phyloP scores from a whole-genome alignment of 2,113 vertebrate genomes.

The Cyprinus carpio region DNA sequence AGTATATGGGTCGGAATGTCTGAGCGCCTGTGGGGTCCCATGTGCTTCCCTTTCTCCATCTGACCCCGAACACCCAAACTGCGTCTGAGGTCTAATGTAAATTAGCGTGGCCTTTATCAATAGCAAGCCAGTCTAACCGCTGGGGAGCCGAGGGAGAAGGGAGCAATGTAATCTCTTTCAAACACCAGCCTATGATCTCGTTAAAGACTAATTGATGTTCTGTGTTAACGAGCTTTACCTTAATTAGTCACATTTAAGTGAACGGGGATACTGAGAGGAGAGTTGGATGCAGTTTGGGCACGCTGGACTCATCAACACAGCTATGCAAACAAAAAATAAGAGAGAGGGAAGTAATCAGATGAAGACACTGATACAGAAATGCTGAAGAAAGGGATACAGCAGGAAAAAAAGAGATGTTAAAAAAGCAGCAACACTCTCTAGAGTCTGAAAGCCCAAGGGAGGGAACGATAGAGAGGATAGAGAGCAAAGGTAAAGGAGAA shows the following conservation, averaged over 20 bases:
- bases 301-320: slow-evolving; percentile 34
- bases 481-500: slow-evolving; percentile 57
- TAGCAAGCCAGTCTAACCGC: slow-evolving; percentile 52
- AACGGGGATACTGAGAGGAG: slow-evolving; percentile 59
- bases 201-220: slow-evolving; percentile 79
- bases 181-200: slow-evolving; percentile 78
- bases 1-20: slow-evolving; percentile 3
- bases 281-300: slow-evolving; percentile 51
- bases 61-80: slow-evolving; percentile 37
- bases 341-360: slow-evolving; percentile 3
- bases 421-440: slow-evolving; percentile 25
- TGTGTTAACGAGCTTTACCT: slow-evolving; percentile 80
- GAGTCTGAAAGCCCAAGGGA: slow-evolving; percentile 61
- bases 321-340: slow-evolving; percentile 26
- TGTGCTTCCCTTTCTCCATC: slow-evolving; percentile 15
- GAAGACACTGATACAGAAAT: slow-evolving; percentile 34
- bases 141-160: slow-evolving; percentile 57
- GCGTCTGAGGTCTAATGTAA: slow-evolving; percentile 55
- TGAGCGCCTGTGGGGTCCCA: not conserved
- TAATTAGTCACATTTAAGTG: slow-evolving; percentile 77
- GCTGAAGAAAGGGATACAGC: slow-evolving; percentile 47
- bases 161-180: slow-evolving; percentile 72
- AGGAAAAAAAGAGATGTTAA: slow-evolving; percentile 42
- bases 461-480: slow-evolving; percentile 58
- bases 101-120: slow-evolving; percentile 64